Conservation (phyloP, 1,140 invertebrate genomes). For the Portunus trituberculatus region DNA sequence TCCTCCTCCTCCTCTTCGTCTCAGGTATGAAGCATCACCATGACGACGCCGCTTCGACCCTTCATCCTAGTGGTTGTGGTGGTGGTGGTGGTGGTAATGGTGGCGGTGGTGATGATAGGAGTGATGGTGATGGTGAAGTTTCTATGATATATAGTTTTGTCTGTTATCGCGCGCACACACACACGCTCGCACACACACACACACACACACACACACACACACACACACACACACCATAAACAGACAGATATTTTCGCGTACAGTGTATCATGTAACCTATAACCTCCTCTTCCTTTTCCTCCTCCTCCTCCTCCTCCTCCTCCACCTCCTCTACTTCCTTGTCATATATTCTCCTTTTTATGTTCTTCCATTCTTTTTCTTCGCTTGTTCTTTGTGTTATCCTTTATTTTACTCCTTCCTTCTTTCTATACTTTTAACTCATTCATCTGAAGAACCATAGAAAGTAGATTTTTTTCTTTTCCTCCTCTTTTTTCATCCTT, state of each 20-base stretch:
- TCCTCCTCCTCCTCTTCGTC: background rate
- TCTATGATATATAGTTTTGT: too few species aligned
- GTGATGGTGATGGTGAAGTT: too few species aligned
- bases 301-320: background rate
- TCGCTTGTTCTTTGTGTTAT: too few species aligned
- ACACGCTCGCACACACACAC: slow-evolving; percentile 17
- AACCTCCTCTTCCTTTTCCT: background rate
- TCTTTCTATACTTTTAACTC: background rate
- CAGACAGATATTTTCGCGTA: background rate
- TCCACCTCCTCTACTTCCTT: background rate
- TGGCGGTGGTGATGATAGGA: too few species aligned
- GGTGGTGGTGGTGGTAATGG: background rate
- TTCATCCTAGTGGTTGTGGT: background rate
- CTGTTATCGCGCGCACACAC: background rate
- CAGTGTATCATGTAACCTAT: background rate
- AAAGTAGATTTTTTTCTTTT: too few species aligned
- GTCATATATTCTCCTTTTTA: too few species aligned
- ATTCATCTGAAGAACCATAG: too few species aligned
- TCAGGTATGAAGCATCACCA: background rate
- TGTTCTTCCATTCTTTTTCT: too few species aligned
- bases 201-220: slow-evolving; percentile 20
- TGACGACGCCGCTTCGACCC: background rate
- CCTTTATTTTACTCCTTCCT: background rate
- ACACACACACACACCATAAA: background rate
- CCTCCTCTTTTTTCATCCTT: background rate